These are phyloP conservation scores for Griposia aprilina DNA, from an alignment of 2,888 invertebrate species.

Conservation along the genomic window DNA sequence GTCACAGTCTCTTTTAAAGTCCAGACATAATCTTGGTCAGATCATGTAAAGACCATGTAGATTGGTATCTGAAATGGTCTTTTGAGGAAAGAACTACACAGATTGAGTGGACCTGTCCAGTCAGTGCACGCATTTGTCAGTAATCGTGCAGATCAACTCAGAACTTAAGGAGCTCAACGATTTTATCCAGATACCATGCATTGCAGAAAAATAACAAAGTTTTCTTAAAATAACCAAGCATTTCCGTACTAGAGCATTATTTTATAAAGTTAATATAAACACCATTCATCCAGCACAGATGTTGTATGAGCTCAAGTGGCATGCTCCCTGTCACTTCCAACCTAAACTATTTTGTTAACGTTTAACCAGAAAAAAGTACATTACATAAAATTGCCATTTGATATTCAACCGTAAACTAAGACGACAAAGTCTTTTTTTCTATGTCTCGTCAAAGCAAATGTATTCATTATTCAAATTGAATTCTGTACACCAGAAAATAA, in stretches of 20 bases:
- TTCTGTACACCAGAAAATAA: slow-evolving; percentile 40
- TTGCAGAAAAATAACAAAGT: background rate
- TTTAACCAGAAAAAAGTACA: slow-evolving; percentile 58
- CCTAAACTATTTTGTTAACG: slow-evolving; percentile 65
- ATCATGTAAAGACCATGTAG: too few relatives aligned
- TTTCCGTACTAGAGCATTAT: background rate
- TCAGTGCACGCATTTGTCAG: too few relatives aligned
- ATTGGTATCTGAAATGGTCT: too few relatives aligned
- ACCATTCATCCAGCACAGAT: slow-evolving; percentile 53
- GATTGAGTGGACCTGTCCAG: too few relatives aligned
- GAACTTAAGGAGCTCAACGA: too few relatives aligned
- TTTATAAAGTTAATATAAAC: slow-evolving; percentile 43
- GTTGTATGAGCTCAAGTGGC: slow-evolving; percentile 59
- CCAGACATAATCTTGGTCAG: too few relatives aligned
- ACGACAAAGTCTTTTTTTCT: slow-evolving; percentile 12
- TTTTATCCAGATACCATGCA: background rate
- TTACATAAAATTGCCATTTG: background rate
- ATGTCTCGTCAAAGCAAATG: background rate
- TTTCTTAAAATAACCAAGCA: background rate
- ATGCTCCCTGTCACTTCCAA: slow-evolving; percentile 63
- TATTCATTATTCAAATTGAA: slow-evolving; percentile 51
- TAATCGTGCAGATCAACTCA: too few relatives aligned
- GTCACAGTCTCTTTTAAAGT: too few relatives aligned
- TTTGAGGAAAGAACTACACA: too few relatives aligned
- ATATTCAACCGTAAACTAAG: slow-evolving; percentile 18